Evolutionary conservation across 2,797 vertebrate genomes (phyloP).

Genomic region (Sebastes taczanowskii): DNA sequence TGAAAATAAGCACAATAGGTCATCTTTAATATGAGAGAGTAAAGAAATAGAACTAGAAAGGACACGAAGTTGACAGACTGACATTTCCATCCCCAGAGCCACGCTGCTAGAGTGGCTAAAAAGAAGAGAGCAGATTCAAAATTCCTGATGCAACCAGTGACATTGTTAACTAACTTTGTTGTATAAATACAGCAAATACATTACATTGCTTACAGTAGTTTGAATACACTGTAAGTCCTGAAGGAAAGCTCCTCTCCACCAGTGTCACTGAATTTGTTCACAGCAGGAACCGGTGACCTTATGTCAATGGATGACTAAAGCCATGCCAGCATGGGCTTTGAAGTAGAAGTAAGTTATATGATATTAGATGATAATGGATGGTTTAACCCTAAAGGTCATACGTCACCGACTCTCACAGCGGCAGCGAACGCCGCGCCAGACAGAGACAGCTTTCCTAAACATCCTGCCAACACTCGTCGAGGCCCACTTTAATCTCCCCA

Average conservation of each 20-base stretch:
- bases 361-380: slow-evolving; percentile 43
- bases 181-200: background rate
- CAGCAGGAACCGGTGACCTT: background rate
- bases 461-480: slow-evolving; percentile 54
- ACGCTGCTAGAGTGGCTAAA: background rate
- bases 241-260: background rate
- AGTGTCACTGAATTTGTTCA: background rate
- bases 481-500: slow-evolving; percentile 57
- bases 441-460: slow-evolving; percentile 60
- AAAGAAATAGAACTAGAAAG: background rate
- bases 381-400: slow-evolving; percentile 35
- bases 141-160: background rate
- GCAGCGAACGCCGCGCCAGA: slow-evolving; percentile 32
- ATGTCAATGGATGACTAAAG: slow-evolving; percentile 22
- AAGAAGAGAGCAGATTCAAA: background rate
- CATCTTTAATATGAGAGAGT: background rate
- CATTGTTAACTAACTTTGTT: background rate
- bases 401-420: slow-evolving; percentile 10
- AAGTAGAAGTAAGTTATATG: slow-evolving; percentile 18
- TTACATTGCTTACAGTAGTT: background rate
- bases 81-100: background rate
- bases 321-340: slow-evolving; percentile 9
- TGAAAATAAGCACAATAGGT: no score
- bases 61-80: background rate
- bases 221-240: background rate